Evolutionary conservation across 2,797 vertebrate species (phyloP).

Genomic region (Gastrophryne carolinensis): DNA sequence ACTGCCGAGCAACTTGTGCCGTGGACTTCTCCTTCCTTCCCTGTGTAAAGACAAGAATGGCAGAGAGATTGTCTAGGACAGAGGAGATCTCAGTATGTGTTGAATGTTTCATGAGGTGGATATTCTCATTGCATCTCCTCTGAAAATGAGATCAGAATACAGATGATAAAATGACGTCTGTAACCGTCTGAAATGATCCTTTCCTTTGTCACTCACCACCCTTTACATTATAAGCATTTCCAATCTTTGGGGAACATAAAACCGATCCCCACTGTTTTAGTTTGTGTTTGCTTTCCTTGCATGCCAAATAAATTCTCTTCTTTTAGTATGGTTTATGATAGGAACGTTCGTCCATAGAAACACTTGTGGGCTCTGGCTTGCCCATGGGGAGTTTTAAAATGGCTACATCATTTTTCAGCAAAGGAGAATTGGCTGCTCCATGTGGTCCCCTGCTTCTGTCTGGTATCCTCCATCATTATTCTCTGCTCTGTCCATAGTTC

Average conservation of each 20-base stretch:
- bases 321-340: conserved; percentile 29
- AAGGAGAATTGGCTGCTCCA: conserved; percentile 30
- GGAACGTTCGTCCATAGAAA: conserved; percentile 21
- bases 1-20: conserved; percentile 25
- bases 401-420: conserved; percentile 28
- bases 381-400: conserved; percentile 36
- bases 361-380: conserved; percentile 26
- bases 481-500: conserved; percentile 50
- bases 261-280: neutral
- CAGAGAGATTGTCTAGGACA: conserved; percentile 56
- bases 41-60: conserved; percentile 27
- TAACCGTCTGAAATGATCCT: conserved; percentile 9
- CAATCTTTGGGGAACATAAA: neutral
- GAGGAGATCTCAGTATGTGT: conserved; percentile 81
- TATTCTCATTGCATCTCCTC: conserved; percentile 85
- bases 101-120: conserved; percentile 92
- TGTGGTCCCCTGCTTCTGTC: conserved; percentile 40
- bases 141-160: conserved; percentile 75
- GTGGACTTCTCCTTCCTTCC: conserved; percentile 37
- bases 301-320: conserved; percentile 2
- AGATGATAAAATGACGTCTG: conserved; percentile 66
- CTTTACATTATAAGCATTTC: conserved; percentile 2
- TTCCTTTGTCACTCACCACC: conserved; percentile 20
- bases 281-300: neutral
- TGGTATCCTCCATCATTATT: conserved; percentile 50